phyloP scores from a whole-genome alignment of 2,888 invertebrate genomes.

The Dynastes tityus region DNA sequence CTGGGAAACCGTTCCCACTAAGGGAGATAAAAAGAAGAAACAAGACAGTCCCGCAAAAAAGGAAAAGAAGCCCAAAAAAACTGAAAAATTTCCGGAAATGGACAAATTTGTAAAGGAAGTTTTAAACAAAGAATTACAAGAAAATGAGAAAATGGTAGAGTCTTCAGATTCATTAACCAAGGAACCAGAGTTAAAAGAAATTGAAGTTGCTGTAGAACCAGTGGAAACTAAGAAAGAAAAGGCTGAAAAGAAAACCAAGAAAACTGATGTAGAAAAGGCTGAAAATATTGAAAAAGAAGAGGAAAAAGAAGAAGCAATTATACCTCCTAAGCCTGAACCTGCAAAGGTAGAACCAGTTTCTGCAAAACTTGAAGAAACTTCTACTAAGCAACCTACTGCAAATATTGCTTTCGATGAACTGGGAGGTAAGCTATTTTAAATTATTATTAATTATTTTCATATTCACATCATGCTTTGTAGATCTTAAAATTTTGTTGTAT shows the following conservation, averaged over 20 bases:
- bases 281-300: slow-evolving; percentile 59
- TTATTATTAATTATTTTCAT: not conserved
- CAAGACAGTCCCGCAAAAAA: slow-evolving; percentile 70
- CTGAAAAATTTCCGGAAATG: slow-evolving; percentile 67
- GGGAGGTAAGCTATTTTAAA: slow-evolving; percentile 70
- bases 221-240: slow-evolving; percentile 65
- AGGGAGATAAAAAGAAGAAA: slow-evolving; percentile 83
- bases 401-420: slow-evolving; percentile 75
- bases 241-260: slow-evolving; percentile 68
- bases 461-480: too few relatives aligned
- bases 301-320: slow-evolving; percentile 60
- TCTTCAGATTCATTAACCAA: slow-evolving; percentile 60
- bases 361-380: slow-evolving; percentile 70
- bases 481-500: too few relatives aligned
- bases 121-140: slow-evolving; percentile 64
- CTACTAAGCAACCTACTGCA: slow-evolving; percentile 54
- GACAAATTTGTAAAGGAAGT: slow-evolving; percentile 30
- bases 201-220: slow-evolving; percentile 61
- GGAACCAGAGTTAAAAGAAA: slow-evolving; percentile 65
- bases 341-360: slow-evolving; percentile 34
- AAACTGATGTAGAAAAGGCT: slow-evolving; percentile 61
- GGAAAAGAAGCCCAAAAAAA: slow-evolving; percentile 66
- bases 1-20: slow-evolving; percentile 82
- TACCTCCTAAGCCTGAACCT: slow-evolving; percentile 41
- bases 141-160: slow-evolving; percentile 61